phyloP scores from a whole-genome alignment of 1,140 invertebrate genomes.

The Hyles euphorbiae region DNA sequence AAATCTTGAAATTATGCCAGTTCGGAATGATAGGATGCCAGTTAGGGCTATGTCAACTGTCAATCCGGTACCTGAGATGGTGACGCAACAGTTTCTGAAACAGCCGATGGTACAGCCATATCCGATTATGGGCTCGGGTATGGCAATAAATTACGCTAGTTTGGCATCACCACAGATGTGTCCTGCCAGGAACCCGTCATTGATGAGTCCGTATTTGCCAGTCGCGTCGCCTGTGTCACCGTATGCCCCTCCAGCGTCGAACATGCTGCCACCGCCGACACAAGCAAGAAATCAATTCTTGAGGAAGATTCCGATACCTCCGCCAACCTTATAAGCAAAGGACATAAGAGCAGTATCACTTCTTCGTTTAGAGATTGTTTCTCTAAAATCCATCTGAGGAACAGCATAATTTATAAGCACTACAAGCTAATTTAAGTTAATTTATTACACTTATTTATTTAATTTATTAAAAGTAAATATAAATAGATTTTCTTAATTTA shows the following conservation, averaged over 20 bases:
- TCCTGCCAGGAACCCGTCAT: not conserved
- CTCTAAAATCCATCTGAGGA: too few species aligned
- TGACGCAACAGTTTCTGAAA: not conserved
- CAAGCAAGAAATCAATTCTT: constrained; percentile 32
- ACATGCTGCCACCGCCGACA: constrained; percentile 28
- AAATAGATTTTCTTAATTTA: too few species aligned
- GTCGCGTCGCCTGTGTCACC: constrained; percentile 45
- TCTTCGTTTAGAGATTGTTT: too few species aligned
- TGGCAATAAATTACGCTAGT: not conserved
- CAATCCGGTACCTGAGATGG: too few species aligned
- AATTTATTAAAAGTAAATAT: too few species aligned
- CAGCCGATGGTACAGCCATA: not conserved
- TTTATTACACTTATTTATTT: too few species aligned
- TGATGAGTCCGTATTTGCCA: constrained; percentile 37
- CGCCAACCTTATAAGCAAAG: constrained; percentile 31
- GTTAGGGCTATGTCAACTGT: constrained; percentile 10
- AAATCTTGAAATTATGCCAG: constrained; percentile 8
- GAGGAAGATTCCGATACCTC: constrained; percentile 43
- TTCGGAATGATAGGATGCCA: constrained; percentile 7
- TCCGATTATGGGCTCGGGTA: not conserved
- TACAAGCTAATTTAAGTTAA: too few species aligned
- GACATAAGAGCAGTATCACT: too few species aligned
- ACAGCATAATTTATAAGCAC: too few species aligned
- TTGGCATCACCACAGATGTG: not conserved
- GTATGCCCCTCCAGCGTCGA: constrained; percentile 27